phyloP scores from a whole-genome alignment of 2,797 vertebrate species.

The Girardinus metallicus region DNA sequence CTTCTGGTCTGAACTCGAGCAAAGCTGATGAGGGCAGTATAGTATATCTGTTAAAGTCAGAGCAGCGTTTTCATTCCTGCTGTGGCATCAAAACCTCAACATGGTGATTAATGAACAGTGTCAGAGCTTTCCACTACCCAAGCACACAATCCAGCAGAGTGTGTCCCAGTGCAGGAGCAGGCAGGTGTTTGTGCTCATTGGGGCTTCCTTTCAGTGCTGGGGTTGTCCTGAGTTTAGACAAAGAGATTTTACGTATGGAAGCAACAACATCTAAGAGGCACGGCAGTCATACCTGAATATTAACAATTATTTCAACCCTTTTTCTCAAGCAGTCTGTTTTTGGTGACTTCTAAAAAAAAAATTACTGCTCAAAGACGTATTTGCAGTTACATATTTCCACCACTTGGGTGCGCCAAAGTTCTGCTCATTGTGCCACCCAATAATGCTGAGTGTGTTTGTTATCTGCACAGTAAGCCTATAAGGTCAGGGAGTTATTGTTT shows the following conservation, averaged over 20 bases:
- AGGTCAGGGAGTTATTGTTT: conserved; percentile 2
- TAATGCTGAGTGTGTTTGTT: background rate
- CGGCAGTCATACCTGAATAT: background rate
- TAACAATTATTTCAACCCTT: background rate
- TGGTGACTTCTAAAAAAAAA: background rate
- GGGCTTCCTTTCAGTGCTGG: conserved; percentile 9
- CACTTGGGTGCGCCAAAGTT: conserved; percentile 60
- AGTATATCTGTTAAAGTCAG: conserved; percentile 68
- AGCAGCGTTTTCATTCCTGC: conserved; percentile 74
- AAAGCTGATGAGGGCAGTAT: conserved; percentile 72
- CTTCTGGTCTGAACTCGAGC: conserved; percentile 33
- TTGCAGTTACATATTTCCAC: conserved; percentile 33
- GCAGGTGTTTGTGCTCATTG: conserved; percentile 26
- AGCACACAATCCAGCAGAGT: conserved; percentile 59
- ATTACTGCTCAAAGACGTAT: background rate
- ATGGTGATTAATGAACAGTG: conserved; percentile 73
- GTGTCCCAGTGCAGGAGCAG: conserved; percentile 33
- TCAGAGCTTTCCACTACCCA: conserved; percentile 66
- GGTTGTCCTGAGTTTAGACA: background rate
- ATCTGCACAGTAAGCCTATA: conserved; percentile 15
- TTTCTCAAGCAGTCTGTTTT: background rate
- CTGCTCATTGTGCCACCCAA: conserved; percentile 14
- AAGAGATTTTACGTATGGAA: background rate
- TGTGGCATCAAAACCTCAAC: conserved; percentile 75
- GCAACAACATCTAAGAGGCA: background rate